These are phyloP conservation scores for Leptopilina boulardi DNA, from an alignment of 1,140 invertebrate species.

Conservation along the genomic window DNA sequence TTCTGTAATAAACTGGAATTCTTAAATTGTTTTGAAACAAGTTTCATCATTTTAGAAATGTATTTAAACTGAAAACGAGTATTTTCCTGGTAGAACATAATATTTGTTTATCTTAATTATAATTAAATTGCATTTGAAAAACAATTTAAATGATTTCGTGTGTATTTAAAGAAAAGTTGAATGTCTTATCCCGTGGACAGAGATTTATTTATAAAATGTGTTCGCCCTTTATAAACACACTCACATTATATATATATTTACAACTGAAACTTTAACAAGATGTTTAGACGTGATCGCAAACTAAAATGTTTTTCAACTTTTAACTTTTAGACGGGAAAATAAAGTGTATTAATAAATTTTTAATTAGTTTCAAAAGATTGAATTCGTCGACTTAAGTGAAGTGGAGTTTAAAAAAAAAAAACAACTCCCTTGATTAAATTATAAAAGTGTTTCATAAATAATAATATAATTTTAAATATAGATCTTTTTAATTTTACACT, in stretches of 20 bases:
- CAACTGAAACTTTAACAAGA: neutral
- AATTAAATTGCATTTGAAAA: no score
- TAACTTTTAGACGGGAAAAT: neutral
- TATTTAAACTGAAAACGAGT: neutral
- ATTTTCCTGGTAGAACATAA: neutral
- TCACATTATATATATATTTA: neutral
- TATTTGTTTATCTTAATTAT: no score
- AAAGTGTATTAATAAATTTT: neutral
- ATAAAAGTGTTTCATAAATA: no score
- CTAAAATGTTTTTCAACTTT: neutral
- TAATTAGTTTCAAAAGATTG: neutral
- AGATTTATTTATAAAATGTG: no score
- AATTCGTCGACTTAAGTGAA: neutral
- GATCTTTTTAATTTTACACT: no score
- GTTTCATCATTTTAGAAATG: neutral
- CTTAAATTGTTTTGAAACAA: conserved; percentile 3
- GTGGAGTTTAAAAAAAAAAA: no score
- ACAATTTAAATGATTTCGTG: neutral
- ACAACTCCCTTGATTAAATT: no score
- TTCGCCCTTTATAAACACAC: no score
- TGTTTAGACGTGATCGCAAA: conserved; percentile 2
- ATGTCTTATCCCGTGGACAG: neutral
- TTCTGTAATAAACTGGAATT: neutral
- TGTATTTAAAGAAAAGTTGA: neutral
- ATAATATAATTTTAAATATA: no score